Conservation (phyloP, 2,797 vertebrate genomes). For the Vultur gryphus region DNA sequence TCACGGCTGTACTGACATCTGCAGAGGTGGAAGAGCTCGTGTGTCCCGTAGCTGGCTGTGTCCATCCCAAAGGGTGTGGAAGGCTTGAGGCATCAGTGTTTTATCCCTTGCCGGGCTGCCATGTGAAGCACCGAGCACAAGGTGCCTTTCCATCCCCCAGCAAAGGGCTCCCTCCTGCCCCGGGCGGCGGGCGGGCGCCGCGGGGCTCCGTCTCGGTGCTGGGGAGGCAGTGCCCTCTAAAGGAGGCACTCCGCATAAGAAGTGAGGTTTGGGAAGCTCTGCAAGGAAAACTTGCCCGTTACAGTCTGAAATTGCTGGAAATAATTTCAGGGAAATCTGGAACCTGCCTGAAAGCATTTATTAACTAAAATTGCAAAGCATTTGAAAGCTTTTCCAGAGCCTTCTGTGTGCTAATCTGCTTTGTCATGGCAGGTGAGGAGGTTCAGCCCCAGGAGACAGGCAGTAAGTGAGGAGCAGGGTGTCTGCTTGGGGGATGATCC, state of each 20-base stretch:
- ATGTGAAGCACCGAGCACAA: not conserved
- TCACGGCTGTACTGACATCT: not conserved
- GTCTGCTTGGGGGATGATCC: not conserved
- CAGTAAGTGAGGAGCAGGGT: not conserved
- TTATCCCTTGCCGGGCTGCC: not conserved
- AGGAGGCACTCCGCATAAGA: not conserved
- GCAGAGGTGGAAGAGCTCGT: not conserved
- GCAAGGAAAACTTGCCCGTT: not conserved
- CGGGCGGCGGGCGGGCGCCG: not conserved
- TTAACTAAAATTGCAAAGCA: not conserved
- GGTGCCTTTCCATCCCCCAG: not conserved
- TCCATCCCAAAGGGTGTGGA: not conserved
- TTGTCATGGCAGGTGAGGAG: not conserved
- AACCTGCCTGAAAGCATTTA: not conserved
- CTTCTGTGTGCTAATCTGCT: not conserved
- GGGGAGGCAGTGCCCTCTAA: not conserved
- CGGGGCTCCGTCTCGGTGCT: not conserved
- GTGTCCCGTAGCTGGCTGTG: not conserved
- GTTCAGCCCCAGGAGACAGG: not conserved
- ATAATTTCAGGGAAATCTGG: not conserved
- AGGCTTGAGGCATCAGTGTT: not conserved
- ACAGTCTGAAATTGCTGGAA: not conserved
- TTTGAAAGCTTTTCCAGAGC: not conserved
- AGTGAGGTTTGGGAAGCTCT: accelerated
- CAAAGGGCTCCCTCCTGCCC: not conserved